These are phyloP conservation scores for Lordiphosa mommai DNA, from an alignment of 1,140 invertebrate genomes.

Conservation along the genomic window DNA sequence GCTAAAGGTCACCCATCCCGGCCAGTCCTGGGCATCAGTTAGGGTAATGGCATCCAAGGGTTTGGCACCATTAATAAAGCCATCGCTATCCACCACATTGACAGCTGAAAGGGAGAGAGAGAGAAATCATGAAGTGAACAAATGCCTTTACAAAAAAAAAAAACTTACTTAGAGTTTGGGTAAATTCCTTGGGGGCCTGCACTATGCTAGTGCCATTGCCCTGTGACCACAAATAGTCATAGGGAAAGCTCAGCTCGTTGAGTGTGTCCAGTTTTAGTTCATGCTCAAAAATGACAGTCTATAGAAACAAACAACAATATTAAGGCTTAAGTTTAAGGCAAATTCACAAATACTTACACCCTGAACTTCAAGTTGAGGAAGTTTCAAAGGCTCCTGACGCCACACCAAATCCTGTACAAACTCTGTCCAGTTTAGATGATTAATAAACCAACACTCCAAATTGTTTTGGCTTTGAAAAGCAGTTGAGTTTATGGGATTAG, in stretches of 20 bases:
- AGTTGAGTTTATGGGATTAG: too few species aligned
- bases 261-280: slow-evolving; percentile 62
- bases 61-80: slow-evolving; percentile 71
- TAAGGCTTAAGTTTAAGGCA: too few species aligned
- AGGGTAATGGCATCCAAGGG: slow-evolving; percentile 68
- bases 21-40: slow-evolving; percentile 67
- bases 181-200: slow-evolving; percentile 79
- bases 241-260: slow-evolving; percentile 80
- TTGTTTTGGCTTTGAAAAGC: slow-evolving; percentile 13
- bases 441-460: slow-evolving; percentile 62
- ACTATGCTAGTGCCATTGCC: slow-evolving; percentile 57
- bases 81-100: slow-evolving; percentile 56
- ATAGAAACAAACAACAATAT: too few species aligned
- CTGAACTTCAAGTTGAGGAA: slow-evolving; percentile 75
- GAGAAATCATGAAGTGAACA: not conserved
- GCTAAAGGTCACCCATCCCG: slow-evolving; percentile 76
- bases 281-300: slow-evolving; percentile 74
- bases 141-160: not conserved
- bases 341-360: slow-evolving; percentile 73
- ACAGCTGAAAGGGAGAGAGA: slow-evolving; percentile 13
- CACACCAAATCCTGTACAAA: slow-evolving; percentile 78
- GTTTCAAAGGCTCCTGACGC: slow-evolving; percentile 59
- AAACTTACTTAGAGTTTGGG: slow-evolving; percentile 39
- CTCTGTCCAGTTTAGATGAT: slow-evolving; percentile 67
- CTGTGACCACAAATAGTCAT: slow-evolving; percentile 78